phyloP scores from a whole-genome alignment of 1,140 invertebrate genomes.

The Probaryconus sp. region DNA sequence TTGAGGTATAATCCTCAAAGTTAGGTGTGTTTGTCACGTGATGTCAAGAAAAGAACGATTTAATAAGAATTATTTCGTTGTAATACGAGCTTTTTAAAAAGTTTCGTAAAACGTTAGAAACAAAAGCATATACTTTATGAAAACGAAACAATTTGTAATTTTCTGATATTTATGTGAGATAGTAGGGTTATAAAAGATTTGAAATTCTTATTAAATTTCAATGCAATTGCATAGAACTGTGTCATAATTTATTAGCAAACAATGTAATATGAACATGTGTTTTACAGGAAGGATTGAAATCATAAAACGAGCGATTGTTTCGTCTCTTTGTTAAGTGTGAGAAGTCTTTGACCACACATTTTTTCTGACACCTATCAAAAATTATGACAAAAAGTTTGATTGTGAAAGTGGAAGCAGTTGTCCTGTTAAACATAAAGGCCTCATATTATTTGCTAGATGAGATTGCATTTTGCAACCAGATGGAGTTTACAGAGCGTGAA shows the following conservation, averaged over 20 bases:
- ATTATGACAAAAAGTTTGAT: conserved; percentile 3
- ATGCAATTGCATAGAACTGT: too few relatives aligned
- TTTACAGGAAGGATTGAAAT: background rate
- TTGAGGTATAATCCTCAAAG: background rate
- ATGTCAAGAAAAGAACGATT: background rate
- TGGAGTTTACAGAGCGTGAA: conserved; percentile 57
- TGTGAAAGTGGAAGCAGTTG: conserved; percentile 47
- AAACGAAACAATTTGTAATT: too few relatives aligned
- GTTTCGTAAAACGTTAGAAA: too few relatives aligned
- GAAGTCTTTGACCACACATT: background rate
- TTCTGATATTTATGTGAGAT: too few relatives aligned
- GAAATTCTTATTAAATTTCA: too few relatives aligned
- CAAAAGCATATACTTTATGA: too few relatives aligned
- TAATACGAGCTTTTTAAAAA: too few relatives aligned
- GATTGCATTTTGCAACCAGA: conserved; percentile 48
- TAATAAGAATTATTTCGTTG: too few relatives aligned
- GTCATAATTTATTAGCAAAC: too few relatives aligned
- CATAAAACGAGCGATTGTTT: background rate
- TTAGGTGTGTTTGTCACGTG: background rate
- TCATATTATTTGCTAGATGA: conserved; percentile 51
- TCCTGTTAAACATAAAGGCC: conserved; percentile 46
- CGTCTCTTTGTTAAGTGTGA: background rate
- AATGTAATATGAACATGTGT: too few relatives aligned
- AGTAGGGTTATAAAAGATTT: too few relatives aligned
- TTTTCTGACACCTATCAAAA: background rate